These are phyloP conservation scores for Scomber colias DNA, from an alignment of 2,113 vertebrate genomes.

Conservation along the genomic window DNA sequence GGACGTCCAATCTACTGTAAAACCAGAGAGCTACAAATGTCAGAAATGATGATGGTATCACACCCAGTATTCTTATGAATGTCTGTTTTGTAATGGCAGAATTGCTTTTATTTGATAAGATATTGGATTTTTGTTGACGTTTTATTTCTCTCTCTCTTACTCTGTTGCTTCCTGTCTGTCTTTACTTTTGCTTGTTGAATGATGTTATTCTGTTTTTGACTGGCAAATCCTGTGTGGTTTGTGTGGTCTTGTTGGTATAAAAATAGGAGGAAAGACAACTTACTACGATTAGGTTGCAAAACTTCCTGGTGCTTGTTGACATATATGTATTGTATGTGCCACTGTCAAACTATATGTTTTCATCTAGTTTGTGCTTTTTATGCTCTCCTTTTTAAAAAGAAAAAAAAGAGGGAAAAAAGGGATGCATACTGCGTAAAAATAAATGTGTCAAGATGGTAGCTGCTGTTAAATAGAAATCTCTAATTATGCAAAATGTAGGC, in stretches of 20 bases:
- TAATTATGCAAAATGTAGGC: slow-evolving; percentile 74
- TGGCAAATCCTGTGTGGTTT: slow-evolving; percentile 54
- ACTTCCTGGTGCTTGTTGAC: slow-evolving; percentile 54
- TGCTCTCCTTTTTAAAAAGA: slow-evolving; percentile 24
- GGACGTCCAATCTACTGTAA: slow-evolving; percentile 41
- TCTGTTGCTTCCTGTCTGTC: slow-evolving; percentile 31
- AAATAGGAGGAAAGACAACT: slow-evolving; percentile 9
- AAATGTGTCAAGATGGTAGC: slow-evolving; percentile 68
- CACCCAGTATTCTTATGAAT: slow-evolving; percentile 19
- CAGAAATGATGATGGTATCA: slow-evolving; percentile 4
- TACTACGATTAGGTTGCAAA: slow-evolving; percentile 39
- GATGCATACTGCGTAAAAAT: slow-evolving; percentile 53
- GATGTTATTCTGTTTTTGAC: slow-evolving; percentile 56
- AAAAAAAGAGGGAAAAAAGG: slow-evolving; percentile 16
- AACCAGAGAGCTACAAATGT: slow-evolving; percentile 50
- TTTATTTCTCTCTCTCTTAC: slow-evolving; percentile 11
- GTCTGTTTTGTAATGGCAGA: slow-evolving; percentile 48
- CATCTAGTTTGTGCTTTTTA: slow-evolving; percentile 28
- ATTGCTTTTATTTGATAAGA: slow-evolving; percentile 56
- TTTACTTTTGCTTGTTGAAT: slow-evolving; percentile 55
- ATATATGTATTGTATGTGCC: slow-evolving; percentile 25
- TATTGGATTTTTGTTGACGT: slow-evolving; percentile 55
- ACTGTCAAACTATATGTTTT: slow-evolving; percentile 37
- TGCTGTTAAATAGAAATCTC: slow-evolving; percentile 71
- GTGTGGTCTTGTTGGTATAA: slow-evolving; percentile 39